A percentile compares a stretch with the other conserved stretches of the same genome.
Evolutionary conservation across 2,113 vertebrate genomes (phyloP).

Genomic region (Clinocottus analis): DNA sequence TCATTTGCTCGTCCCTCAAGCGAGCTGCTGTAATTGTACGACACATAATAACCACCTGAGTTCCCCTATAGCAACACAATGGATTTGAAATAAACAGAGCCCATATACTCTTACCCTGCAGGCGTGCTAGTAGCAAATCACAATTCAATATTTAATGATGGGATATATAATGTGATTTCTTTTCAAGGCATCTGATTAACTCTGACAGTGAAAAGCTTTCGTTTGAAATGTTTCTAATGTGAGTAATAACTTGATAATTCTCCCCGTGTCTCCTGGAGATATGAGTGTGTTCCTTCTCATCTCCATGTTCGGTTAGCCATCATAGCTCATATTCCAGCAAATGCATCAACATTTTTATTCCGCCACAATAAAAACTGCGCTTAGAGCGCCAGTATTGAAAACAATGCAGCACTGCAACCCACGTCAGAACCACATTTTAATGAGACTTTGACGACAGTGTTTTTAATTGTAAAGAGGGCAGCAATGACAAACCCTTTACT

Average conservation of each 20-base stretch:
- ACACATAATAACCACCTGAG: conserved; percentile 33
- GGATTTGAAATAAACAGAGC: conserved; percentile 27
- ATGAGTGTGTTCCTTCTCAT: not conserved
- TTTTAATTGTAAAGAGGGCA: conserved; percentile 12
- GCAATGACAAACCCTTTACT: conserved; percentile 16
- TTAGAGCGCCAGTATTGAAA: conserved; percentile 1
- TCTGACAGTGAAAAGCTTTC: conserved; percentile 2
- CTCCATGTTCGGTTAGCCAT: not conserved
- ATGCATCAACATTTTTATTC: conserved; percentile 7
- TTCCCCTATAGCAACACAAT: conserved; percentile 6
- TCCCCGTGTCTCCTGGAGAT: conserved; percentile 3
- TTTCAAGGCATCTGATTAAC: conserved; percentile 27
- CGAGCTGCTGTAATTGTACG: conserved; percentile 39
- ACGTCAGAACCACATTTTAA: not conserved
- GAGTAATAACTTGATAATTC: conserved; percentile 1
- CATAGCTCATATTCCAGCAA: not conserved
- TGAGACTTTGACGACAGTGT: conserved; percentile 4
- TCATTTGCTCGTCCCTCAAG: conserved; percentile 63
- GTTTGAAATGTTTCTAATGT: conserved; percentile 1
- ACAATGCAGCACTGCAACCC: not conserved
- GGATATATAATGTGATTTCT: conserved; percentile 6
- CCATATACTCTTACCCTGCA: not conserved
- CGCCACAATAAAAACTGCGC: conserved; percentile 33
- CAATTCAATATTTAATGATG: conserved; percentile 19
- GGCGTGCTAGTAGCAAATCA: conserved; percentile 14